Conservation (phyloP, 2,797 vertebrate genomes). For the Clamator glandarius region DNA sequence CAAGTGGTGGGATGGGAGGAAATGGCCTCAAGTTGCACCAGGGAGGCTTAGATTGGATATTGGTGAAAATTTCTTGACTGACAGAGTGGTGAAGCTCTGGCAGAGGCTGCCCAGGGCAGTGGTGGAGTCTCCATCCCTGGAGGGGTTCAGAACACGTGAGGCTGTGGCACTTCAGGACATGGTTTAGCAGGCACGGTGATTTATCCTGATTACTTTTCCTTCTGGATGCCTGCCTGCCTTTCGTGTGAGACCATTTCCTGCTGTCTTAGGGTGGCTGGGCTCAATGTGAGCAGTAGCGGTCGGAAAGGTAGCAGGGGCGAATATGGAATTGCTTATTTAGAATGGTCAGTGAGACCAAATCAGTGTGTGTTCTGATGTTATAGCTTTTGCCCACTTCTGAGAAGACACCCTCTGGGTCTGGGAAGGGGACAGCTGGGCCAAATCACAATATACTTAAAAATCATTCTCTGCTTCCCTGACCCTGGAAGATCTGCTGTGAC, state of each 20-base stretch:
- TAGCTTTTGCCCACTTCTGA: neutral
- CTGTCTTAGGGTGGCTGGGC: neutral
- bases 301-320: neutral
- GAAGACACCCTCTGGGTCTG: neutral
- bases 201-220: neutral
- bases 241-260: accelerated
- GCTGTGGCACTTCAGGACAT: too few relatives aligned
- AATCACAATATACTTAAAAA: too few relatives aligned
- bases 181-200: neutral
- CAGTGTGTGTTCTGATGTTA: neutral
- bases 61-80: too few relatives aligned
- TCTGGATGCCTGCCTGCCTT: neutral
- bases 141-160: too few relatives aligned
- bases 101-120: too few relatives aligned
- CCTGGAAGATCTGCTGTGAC: accelerated
- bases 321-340: neutral
- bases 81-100: too few relatives aligned
- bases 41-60: too few relatives aligned
- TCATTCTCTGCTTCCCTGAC: neutral
- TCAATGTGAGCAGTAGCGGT: neutral
- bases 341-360: neutral
- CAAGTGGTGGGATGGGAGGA: too few relatives aligned
- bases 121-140: too few relatives aligned
- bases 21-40: too few relatives aligned
- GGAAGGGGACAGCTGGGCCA: neutral